Percentiles rank a stretch among this genome's conserved stretches.
phyloP scores from a whole-genome alignment of 92 coral and sea anemone genomes.

The Porites rus region DNA sequence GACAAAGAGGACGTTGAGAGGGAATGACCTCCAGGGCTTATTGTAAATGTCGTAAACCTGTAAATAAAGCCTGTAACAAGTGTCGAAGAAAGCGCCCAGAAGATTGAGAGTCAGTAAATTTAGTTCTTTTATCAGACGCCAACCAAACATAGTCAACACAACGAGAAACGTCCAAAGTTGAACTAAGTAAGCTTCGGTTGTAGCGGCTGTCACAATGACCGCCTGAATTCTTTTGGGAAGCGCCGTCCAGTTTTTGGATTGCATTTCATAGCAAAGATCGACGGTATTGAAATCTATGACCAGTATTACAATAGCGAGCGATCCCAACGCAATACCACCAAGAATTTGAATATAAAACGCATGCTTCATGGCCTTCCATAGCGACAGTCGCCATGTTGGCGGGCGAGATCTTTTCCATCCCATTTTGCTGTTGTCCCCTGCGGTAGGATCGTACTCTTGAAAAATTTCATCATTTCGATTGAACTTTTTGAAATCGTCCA shows the following conservation, averaged over 20 bases:
- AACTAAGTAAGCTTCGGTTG: constrained; percentile 46
- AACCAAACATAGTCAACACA: constrained; percentile 42
- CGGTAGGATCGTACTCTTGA: constrained; percentile 56
- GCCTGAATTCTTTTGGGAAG: constrained; percentile 41
- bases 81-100: constrained; percentile 64
- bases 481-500: constrained; percentile 43
- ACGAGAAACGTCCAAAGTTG: constrained; percentile 52
- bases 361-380: not conserved
- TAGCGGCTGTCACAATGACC: constrained; percentile 43
- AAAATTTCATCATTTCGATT: constrained; percentile 53
- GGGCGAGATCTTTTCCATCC: constrained; percentile 58
- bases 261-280: constrained; percentile 59
- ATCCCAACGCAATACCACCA: not conserved
- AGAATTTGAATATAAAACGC: not conserved
- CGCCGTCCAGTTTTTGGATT: not conserved
- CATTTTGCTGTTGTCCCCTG: constrained; percentile 44
- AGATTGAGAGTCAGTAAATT: constrained; percentile 54
- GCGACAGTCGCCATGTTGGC: constrained; percentile 5
- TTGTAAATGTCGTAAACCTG: constrained; percentile 62
- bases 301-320: constrained; percentile 35
- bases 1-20: constrained; percentile 50
- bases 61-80: constrained; percentile 51
- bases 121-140: constrained; percentile 55
- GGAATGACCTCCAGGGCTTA: constrained; percentile 52
- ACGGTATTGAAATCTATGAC: constrained; percentile 72